Evolutionary conservation across 1,140 invertebrate species (phyloP), one percentile per base, ranked within the genome.

Genomic region (Chymomyza costata): DNA sequence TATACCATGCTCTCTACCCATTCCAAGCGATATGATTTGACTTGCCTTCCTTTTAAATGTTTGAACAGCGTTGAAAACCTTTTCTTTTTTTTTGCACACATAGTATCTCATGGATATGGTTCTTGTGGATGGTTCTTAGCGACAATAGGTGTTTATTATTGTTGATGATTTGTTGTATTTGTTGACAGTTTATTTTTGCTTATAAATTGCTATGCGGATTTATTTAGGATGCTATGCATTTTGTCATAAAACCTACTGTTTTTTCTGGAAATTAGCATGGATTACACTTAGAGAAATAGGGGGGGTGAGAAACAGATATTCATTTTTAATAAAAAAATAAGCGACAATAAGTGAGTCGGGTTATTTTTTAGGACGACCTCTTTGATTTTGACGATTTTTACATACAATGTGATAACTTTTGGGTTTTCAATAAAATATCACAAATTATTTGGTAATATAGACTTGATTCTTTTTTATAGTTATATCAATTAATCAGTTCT

Each of bases 1-100:
- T 80, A 80, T 80, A 64, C 73, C 73, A 78, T 78, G 71, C 73
- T 78, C 73, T 78, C 73, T 78, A 78, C 71, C 80, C 71, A 78
- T 78, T 78, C 71, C 71, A 58, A 50, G 62, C 71, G 71, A 76
- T 71, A 76, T 71, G 62, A 78, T 71, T 66, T 78, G 58, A 80
- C 62, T 62, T 25, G 21, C 21, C 21, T 25, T 25, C 8, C 21
- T 25, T 25, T 25, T 25, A n/a, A n/a, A n/a, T 25, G 21, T 8
- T 25, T 3, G 59, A 45, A 57, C 58, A 48, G 45, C 57, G 11
- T 38, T 44, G 38, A 58, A 47, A 45, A 28, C 2, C 7, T 58
- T 67, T 41, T 47, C 44, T 48, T 37, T 62, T 40, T 21, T 39
- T 63, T 43, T 35, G 44, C 53, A n/a, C n/a, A n/a, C n/a, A n/a